Base-by-base conservation (phyloP, 2,888 invertebrate species). In the Nemotelus pantherinus region DNA sequence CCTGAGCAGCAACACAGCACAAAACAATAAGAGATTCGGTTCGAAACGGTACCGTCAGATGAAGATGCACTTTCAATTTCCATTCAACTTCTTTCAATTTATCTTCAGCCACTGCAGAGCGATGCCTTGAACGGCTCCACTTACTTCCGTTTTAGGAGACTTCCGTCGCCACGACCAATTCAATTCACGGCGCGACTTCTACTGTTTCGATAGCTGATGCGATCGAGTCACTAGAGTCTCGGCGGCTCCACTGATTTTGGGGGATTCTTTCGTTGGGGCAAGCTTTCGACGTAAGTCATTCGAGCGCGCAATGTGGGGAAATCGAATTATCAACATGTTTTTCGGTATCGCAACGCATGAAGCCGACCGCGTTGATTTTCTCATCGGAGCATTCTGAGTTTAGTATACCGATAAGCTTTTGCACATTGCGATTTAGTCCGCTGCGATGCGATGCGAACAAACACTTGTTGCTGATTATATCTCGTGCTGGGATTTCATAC, bases 391-490 rank as follows among this genome's bases (percentile, higher is more conserved):
- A 44, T 3, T n/a, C 10, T 44, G 45, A 25, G 25, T 25, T 25
- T 25, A 25, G 25, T 25, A 25, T 25, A 25, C 25, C 25, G 67
- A 67, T 58, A n/a, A 58, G 58, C 25, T 58, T 9, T 25, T 1
- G 25, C 25, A n/a, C 58, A 25, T 58, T 58, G 53, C 53, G 53
- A 53, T 53, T 10, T 10, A 10, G 6, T 6, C 53, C 44, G 45
- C 25, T 58, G 58, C 72, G 72, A 25, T 2, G 72, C 57, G 39
- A 25, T 43, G 41, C 74, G 60, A 60, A 9, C n/a, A 74, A 74
- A 60, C 60, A 74, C 74, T 74, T 74, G 74, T 74, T 74, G 74
- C 58, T 10, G 10, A 10, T 39, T 50, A 10, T 39, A 43, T 63
- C 43, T 1, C 63, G 41, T 57, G 57, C 41, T 39, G 43, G 43